Evolutionary conservation across 2,888 invertebrate species (phyloP), one percentile per base, ranked within the genome.

Genomic region (Rhingia rostrata): DNA sequence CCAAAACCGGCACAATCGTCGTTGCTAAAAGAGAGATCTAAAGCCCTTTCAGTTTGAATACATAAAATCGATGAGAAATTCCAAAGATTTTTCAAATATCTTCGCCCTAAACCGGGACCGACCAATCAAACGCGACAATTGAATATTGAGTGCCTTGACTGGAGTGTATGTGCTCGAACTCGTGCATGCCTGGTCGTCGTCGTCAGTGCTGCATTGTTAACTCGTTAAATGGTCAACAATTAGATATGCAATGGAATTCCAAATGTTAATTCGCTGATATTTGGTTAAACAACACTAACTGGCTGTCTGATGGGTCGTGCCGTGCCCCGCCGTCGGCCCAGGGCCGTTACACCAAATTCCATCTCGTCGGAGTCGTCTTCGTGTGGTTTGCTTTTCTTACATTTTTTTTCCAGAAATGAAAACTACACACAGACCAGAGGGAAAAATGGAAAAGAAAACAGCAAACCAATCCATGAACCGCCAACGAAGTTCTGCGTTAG

Each of bases 241-340:
- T 84, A 80, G 74, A 84, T 84, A 84, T 84, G 70, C 84, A 74
- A 70, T 80, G 80, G 84, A 84, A 80, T 84, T 80, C 49, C 60
- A 80, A 78, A 84, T 84, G 84, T 84, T 80, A 80, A 69, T 80
- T 84, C 74, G 84, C 74, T 80, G 84, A 80, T 84, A 84, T 84
- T 84, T 80, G 80, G 74, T 75, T 66, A 84, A 80, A 84, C 74
- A 75, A 54, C 60, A 69, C 47, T 63, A 63, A 60, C 35, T 22
- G 79, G 6, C 35, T 63, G 79, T 73, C 67, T 79, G 61, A 78
- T 54, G 33, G 69, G 41, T 32, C 39, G 22, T 22, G 12, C 63
- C 37, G 32, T 30, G 69, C n/a, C 54, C 60, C 47, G 70, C 43
- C 54, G 43, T 51, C 53, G 49, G 41, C 43, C 58, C 54, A 43